A percentile compares a stretch with the other conserved stretches of the same genome.
Evolutionary conservation across 2,113 vertebrate genomes (phyloP).

Genomic region (Aptenodytes forsteri): DNA sequence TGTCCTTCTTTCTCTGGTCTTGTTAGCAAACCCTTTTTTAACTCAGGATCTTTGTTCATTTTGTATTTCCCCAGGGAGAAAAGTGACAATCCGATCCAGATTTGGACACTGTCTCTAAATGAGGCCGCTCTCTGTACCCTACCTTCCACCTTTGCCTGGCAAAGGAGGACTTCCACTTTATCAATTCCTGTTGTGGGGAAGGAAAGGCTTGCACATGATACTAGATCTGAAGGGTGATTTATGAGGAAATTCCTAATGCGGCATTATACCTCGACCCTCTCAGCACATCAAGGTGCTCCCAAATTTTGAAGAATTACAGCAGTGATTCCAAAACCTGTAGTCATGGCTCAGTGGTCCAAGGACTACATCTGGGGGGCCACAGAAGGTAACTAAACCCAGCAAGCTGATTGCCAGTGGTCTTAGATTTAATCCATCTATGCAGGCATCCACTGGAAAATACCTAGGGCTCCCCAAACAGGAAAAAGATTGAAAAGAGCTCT

Average conservation of each 20-base stretch:
- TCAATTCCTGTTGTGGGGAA: background rate
- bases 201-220: background rate
- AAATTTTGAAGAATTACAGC: background rate
- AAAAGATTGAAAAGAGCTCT: background rate
- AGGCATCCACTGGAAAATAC: background rate
- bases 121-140: background rate
- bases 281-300: background rate
- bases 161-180: background rate
- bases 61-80: accelerated
- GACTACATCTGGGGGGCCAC: background rate
- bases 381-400: background rate
- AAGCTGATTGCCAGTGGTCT: background rate
- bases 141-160: background rate
- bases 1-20: background rate
- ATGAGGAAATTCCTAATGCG: background rate
- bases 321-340: background rate
- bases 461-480: background rate
- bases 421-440: background rate
- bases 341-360: background rate
- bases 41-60: background rate
- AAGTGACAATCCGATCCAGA: background rate
- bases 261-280: background rate
- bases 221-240: background rate
- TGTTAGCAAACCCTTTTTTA: background rate
- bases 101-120: background rate